phyloP scores from a whole-genome alignment of 2,113 vertebrate species.

The Bujurquina vittata region DNA sequence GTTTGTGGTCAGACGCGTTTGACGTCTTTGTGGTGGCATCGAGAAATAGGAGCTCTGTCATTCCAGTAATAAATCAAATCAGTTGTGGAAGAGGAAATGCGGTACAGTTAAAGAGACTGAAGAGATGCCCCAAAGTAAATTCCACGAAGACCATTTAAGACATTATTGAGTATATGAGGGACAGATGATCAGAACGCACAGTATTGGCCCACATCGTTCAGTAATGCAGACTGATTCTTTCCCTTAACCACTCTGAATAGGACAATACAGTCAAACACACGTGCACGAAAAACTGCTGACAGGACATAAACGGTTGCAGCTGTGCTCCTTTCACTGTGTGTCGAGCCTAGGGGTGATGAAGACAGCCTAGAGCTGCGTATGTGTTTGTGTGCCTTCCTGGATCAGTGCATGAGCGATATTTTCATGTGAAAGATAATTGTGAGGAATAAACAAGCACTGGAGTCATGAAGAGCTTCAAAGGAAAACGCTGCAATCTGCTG shows the following conservation, averaged over 20 bases:
- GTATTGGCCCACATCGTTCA: not conserved
- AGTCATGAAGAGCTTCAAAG: slow-evolving; percentile 14
- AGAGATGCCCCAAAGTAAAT: not conserved
- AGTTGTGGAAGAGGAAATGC: slow-evolving; percentile 1
- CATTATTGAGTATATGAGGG: not conserved
- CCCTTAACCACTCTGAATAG: slow-evolving; percentile 30
- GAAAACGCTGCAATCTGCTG: not conserved
- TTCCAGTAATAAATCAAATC: slow-evolving; percentile 34
- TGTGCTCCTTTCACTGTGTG: slow-evolving; percentile 35
- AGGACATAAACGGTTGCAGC: slow-evolving; percentile 44
- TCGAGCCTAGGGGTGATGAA: slow-evolving; percentile 44
- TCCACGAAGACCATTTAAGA: not conserved
- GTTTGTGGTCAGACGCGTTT: slow-evolving; percentile 18
- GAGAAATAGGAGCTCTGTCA: not conserved
- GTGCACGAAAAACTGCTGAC: slow-evolving; percentile 50
- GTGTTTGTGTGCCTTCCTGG: not conserved
- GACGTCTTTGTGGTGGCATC: slow-evolving; percentile 19
- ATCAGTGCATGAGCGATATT: slow-evolving; percentile 11
- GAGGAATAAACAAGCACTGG: slow-evolving; percentile 3
- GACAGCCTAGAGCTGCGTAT: slow-evolving; percentile 32
- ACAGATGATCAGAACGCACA: not conserved
- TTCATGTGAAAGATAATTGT: slow-evolving; percentile 15
- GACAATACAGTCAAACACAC: slow-evolving; percentile 1
- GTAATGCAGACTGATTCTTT: not conserved
- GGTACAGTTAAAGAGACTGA: not conserved